Base-by-base conservation (phyloP, 2,113 vertebrate species). In the Potamarius usumacintae region DNA sequence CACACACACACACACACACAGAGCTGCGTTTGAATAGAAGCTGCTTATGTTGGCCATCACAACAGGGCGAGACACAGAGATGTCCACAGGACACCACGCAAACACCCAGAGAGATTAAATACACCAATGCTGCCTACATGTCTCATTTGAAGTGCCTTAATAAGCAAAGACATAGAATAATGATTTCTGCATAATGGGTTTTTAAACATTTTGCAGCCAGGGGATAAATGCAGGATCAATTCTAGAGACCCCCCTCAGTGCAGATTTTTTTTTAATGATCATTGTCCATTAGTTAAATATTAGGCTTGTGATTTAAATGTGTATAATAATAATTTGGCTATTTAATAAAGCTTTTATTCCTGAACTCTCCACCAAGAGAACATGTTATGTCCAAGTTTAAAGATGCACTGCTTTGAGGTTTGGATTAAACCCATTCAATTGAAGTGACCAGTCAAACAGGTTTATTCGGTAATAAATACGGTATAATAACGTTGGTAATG, bases 61-160 rank as follows among this genome's bases (percentile, higher is more conserved):
- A 80, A 27, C 53, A 34, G 77, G 77, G 11, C 2, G 15, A 80
- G 77, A 80, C 55, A 80, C 55, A 80, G 55, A 80, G 76, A 7
- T 8, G 2, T 18, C 60, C 79, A 82, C 57, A 62, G 20, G 57
- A 22, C 57, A 82, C 30, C 30, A 58, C 30, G 42, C 20, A 82
- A 80, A 80, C 78, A 58, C 78, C 27, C 15, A 34, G 55, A 58
- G n/a, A 80, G 78, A 58, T 58, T 58, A 80, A 80, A 42, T 82
- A 81, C 78, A 81, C 78, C 53, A 4, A 11, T 58, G 9, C 10
- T 80, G 15, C 53, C 10, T 80, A 7, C 53, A 58, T 80, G 52
- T 20, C 8, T 77, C 48, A 77, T 77, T 52, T 78, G 14, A 30
- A 80, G 53, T 80, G 78, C 25, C 5, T 12, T 55, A 7, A 8